Percentiles rank a stretch among this genome's conserved stretches.
These are phyloP conservation scores for Acanthurus lineatus DNA, from an alignment of 2,797 vertebrate genomes.

Conservation along the genomic window DNA sequence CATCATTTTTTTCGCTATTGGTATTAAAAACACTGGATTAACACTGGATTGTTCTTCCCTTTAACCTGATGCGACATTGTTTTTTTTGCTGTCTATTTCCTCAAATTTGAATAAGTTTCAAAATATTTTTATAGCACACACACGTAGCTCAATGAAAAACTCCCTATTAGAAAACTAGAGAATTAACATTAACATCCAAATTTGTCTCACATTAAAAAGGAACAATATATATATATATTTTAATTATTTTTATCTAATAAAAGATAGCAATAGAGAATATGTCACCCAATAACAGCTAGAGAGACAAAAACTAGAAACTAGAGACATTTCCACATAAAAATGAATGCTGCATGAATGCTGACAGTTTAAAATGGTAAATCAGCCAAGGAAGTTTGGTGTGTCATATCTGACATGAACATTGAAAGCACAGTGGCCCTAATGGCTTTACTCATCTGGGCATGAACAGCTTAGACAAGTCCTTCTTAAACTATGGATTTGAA, in stretches of 20 bases:
- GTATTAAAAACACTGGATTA: too few species aligned
- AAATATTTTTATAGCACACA: too few species aligned
- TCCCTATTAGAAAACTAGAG: too few species aligned
- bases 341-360: neutral
- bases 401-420: conserved; percentile 11
- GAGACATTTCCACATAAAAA: conserved; percentile 21
- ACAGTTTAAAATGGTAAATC: neutral
- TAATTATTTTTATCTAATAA: neutral
- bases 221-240: neutral
- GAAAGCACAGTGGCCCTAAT: conserved; percentile 14
- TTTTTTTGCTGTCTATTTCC: too few species aligned
- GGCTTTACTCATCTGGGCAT: conserved; percentile 6
- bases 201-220: too few species aligned
- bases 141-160: too few species aligned
- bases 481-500: conserved; percentile 29
- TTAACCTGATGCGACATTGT: too few species aligned
- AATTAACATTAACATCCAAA: neutral
- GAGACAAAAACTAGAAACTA: too few species aligned
- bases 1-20: too few species aligned
- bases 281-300: conserved; percentile 21
- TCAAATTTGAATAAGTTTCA: too few species aligned
- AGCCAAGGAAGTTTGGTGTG: neutral
- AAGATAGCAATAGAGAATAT: neutral
- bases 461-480: conserved; percentile 11
- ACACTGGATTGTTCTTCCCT: too few species aligned